Evolutionary conservation across 2,797 vertebrate genomes (phyloP).

Genomic region (Champsocephalus gunnari): DNA sequence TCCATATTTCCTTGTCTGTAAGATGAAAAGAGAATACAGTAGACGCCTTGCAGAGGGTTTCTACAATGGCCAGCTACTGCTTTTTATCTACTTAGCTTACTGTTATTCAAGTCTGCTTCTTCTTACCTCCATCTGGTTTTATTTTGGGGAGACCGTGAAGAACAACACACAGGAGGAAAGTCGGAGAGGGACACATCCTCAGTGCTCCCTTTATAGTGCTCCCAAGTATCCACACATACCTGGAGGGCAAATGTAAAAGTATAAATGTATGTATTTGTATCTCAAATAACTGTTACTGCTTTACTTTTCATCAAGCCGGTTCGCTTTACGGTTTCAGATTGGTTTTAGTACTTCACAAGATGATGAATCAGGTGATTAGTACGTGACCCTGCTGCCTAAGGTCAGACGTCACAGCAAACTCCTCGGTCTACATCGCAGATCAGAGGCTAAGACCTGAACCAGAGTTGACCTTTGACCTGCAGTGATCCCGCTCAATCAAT

Average conservation of each 20-base stretch:
- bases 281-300: neutral
- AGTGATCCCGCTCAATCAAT: neutral
- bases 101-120: neutral
- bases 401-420: conserved; percentile 21
- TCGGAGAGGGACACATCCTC: conserved; percentile 88
- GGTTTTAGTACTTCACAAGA: conserved; percentile 1
- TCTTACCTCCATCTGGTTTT: conserved; percentile 86
- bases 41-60: neutral
- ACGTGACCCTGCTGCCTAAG: conserved; percentile 14
- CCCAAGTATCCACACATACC: conserved; percentile 92
- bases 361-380: conserved; percentile 35
- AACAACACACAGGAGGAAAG: conserved; percentile 91
- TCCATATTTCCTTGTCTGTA: neutral
- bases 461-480: conserved; percentile 43
- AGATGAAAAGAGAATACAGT: neutral
- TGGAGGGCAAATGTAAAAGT: conserved; percentile 61
- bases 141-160: conserved; percentile 88
- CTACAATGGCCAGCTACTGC: neutral
- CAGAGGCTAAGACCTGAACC: neutral
- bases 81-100: neutral
- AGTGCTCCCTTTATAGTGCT: conserved; percentile 87
- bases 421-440: neutral
- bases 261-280: neutral
- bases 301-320: neutral
- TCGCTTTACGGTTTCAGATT: neutral